Conservation (phyloP, 2,797 vertebrate species). For the Coluber constrictor region DNA sequence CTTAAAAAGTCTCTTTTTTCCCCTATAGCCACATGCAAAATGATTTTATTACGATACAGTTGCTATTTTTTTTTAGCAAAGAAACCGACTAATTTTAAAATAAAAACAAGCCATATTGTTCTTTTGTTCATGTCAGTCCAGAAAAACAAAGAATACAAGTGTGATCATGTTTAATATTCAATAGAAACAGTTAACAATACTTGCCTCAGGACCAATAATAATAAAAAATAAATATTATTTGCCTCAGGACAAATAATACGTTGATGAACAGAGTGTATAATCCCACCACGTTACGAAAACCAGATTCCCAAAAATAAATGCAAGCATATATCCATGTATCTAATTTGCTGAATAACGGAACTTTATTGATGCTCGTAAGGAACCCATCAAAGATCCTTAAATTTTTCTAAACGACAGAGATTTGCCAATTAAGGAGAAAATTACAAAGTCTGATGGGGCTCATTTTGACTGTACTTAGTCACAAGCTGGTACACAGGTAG, state of each 20-base stretch:
- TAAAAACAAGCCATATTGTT: not conserved
- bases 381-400: not conserved
- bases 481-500: not conserved
- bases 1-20: not conserved
- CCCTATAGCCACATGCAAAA: not conserved
- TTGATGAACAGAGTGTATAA: not conserved
- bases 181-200: not conserved
- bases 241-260: not conserved
- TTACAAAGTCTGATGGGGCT: not conserved
- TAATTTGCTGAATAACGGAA: not conserved
- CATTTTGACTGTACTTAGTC: not conserved
- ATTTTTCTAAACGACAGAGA: not conserved
- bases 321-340: not conserved
- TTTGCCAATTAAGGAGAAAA: not conserved
- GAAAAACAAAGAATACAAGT: not conserved
- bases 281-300: not conserved
- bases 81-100: not conserved
- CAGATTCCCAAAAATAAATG: not conserved
- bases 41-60: not conserved
- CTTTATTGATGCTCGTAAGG: not conserved
- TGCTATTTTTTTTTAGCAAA: not conserved
- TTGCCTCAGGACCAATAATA: not conserved
- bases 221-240: not conserved
- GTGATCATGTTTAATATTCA: not conserved
- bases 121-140: not conserved